Evolutionary conservation across 2,113 vertebrate genomes (phyloP).

Genomic region (Romanogobio albipinnatus): DNA sequence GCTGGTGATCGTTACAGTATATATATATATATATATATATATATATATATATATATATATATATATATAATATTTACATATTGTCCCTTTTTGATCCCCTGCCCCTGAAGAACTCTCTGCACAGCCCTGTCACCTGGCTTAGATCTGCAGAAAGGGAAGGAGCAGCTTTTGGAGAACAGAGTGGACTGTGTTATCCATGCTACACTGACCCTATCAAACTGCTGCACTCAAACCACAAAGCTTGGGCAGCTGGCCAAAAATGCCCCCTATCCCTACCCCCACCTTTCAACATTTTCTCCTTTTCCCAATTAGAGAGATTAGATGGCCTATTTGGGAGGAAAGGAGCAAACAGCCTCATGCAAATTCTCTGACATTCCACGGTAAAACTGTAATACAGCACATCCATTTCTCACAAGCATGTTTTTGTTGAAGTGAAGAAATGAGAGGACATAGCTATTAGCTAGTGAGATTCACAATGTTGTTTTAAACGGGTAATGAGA

Average conservation of each 20-base stretch:
- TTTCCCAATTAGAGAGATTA: slow-evolving; percentile 54
- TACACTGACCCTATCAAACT: slow-evolving; percentile 60
- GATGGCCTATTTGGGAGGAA: slow-evolving; percentile 41
- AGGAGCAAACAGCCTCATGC: slow-evolving; percentile 64
- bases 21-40: too few species aligned
- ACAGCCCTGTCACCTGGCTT: slow-evolving; percentile 18
- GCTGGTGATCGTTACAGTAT: too few species aligned
- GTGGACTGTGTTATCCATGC: not conserved
- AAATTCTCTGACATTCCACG: slow-evolving; percentile 43
- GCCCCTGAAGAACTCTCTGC: too few species aligned
- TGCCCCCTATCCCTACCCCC: slow-evolving; percentile 30
- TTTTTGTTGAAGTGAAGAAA: not conserved
- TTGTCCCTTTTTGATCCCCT: too few species aligned
- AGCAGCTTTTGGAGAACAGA: slow-evolving; percentile 29
- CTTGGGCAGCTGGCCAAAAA: slow-evolving; percentile 61
- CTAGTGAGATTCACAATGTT: not conserved
- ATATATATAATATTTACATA: too few species aligned
- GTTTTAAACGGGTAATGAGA: not conserved
- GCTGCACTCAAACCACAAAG: slow-evolving; percentile 56
- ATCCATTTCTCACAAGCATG: not conserved
- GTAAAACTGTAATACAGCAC: not conserved
- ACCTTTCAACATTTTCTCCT: slow-evolving; percentile 29
- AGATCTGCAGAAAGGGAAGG: slow-evolving; percentile 17
- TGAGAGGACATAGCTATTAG: not conserved
- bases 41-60: too few species aligned